These are phyloP conservation scores for Pseudoips prasinana DNA, from an alignment of 2,888 invertebrate genomes.

Conservation along the genomic window DNA sequence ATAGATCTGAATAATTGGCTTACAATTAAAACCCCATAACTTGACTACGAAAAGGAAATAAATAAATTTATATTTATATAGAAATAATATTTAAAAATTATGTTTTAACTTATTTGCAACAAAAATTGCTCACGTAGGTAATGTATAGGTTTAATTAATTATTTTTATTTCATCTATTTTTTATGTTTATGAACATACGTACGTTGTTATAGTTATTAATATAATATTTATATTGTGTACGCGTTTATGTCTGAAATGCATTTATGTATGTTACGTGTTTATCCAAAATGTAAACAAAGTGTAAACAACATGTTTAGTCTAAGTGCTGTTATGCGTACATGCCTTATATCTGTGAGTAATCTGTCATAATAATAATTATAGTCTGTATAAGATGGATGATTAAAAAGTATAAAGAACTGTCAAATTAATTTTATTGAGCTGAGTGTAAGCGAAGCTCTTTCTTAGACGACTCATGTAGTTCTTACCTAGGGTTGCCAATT, in stretches of 20 bases:
- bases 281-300: conserved; percentile 8
- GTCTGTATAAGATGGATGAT: conserved; percentile 33
- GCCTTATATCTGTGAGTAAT: conserved; percentile 32
- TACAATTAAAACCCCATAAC: too few species aligned
- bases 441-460: too few species aligned
- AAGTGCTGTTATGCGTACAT: conserved; percentile 28
- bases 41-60: too few species aligned
- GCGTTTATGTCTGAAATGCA: conserved; percentile 17
- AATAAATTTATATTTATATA: too few species aligned
- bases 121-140: conserved; percentile 18
- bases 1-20: too few species aligned
- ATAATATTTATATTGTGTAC: conserved; percentile 14
- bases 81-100: not conserved
- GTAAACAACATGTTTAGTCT: conserved; percentile 19
- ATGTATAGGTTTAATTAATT: conserved; percentile 2
- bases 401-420: too few species aligned
- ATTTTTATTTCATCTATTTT: conserved; percentile 10
- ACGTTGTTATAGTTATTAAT: conserved; percentile 10
- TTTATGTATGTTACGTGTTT: conserved; percentile 19
- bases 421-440: too few species aligned
- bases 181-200: conserved; percentile 16
- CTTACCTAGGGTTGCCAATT: too few species aligned
- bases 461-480: too few species aligned
- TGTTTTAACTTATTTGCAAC: conserved; percentile 4
- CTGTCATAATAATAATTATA: conserved; percentile 19